phyloP scores from a whole-genome alignment of 2,888 invertebrate genomes.

The Diarsia mendica region DNA sequence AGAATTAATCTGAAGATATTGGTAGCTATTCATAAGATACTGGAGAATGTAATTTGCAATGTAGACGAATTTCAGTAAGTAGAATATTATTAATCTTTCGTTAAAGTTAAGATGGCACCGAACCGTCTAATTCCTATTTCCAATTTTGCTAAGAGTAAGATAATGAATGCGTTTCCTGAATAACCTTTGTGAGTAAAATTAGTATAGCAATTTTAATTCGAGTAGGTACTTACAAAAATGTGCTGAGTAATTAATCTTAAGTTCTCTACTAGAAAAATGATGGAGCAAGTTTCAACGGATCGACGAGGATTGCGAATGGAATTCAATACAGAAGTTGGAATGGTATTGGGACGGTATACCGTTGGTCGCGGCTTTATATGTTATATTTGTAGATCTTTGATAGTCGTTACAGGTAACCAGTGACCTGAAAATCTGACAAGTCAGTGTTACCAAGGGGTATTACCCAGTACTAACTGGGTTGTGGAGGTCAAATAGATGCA shows the following conservation, averaged over 20 bases:
- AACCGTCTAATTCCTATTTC: not conserved
- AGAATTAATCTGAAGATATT: constrained; percentile 38
- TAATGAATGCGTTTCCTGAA: constrained; percentile 9
- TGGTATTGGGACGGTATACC: not conserved
- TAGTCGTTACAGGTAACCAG: not conserved
- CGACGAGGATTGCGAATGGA: not conserved
- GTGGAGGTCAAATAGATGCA: not conserved
- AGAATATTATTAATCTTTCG: not conserved
- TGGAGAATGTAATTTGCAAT: not conserved
- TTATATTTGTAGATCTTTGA: not conserved
- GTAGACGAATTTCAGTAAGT: not conserved
- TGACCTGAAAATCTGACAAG: not conserved
- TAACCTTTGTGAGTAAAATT: not conserved
- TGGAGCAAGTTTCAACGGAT: not conserved
- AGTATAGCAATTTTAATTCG: not conserved
- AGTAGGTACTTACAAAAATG: constrained; percentile 1
- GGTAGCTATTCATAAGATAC: constrained; percentile 9
- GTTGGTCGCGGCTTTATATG: not conserved
- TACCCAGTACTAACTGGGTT: not conserved
- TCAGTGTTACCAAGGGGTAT: not conserved
- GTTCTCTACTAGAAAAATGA: not conserved
- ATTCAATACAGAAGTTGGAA: not conserved
- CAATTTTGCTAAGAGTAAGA: not conserved
- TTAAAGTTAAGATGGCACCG: constrained; percentile 7
- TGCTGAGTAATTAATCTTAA: not conserved